Evolutionary conservation across 2,888 invertebrate genomes (phyloP).

Genomic region (Cantharis flavilabris): DNA sequence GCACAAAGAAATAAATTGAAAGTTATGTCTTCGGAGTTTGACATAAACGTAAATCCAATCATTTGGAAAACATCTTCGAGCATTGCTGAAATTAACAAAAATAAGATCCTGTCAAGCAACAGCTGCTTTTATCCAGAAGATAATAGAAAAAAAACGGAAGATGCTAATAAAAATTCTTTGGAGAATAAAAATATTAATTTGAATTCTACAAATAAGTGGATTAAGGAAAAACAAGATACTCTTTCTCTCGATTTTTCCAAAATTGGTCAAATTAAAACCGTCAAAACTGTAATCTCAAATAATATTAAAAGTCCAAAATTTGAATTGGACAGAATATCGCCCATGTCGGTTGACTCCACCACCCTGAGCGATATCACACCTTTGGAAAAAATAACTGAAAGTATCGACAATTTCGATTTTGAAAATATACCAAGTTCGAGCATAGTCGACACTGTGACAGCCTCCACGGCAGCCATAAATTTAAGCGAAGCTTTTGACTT

Average conservation of each 20-base stretch:
- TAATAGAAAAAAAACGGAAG: slow-evolving; percentile 41
- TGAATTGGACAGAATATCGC: slow-evolving; percentile 41
- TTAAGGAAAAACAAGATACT: slow-evolving; percentile 37
- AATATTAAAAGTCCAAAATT: slow-evolving; percentile 34
- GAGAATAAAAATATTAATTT: not conserved
- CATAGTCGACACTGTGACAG: slow-evolving; percentile 51
- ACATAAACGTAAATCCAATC: slow-evolving; percentile 48
- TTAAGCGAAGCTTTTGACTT: slow-evolving; percentile 52
- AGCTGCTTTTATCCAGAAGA: slow-evolving; percentile 38
- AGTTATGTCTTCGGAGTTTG: slow-evolving; percentile 66
- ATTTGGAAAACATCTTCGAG: slow-evolving; percentile 22
- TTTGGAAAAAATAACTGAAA: slow-evolving; percentile 4
- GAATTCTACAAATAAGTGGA: slow-evolving; percentile 2
- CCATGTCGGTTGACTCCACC: slow-evolving; percentile 54
- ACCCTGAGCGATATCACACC: slow-evolving; percentile 43
- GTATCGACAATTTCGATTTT: slow-evolving; percentile 16
- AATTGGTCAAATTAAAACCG: slow-evolving; percentile 8
- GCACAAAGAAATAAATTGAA: slow-evolving; percentile 66
- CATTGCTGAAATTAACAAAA: slow-evolving; percentile 40
- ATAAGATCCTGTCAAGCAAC: slow-evolving; percentile 45
- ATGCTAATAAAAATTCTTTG: slow-evolving; percentile 39
- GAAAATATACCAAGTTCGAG: slow-evolving; percentile 1
- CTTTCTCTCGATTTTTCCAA: slow-evolving; percentile 41
- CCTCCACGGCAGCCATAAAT: slow-evolving; percentile 51
- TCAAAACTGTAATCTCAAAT: slow-evolving; percentile 12